Conservation (phyloP, 2,113 vertebrate species). For the Trogon melanurus region DNA sequence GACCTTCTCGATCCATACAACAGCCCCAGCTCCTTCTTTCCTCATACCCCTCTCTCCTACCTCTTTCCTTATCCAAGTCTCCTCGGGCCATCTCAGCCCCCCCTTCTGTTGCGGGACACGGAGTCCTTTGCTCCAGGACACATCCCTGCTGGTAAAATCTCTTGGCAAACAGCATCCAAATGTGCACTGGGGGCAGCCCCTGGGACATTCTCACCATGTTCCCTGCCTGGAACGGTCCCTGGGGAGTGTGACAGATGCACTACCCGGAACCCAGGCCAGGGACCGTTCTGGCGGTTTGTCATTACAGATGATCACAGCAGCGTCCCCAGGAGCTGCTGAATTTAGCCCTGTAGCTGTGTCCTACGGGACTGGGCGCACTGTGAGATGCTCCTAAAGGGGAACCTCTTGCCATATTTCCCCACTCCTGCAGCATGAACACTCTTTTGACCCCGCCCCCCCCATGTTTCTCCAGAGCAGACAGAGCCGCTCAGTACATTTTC, state of each 20-base stretch:
- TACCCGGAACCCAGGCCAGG: not conserved
- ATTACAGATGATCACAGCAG: not conserved
- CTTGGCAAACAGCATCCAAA: not conserved
- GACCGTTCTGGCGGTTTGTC: not conserved
- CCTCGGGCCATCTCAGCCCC: not conserved
- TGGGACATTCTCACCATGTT: not conserved
- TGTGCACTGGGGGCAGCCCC: not conserved
- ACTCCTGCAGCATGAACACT: fast-evolving
- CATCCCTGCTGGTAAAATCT: not conserved
- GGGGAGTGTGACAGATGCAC: fast-evolving
- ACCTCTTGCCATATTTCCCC: not conserved
- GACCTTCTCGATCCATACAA: not conserved
- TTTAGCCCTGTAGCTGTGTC: not conserved
- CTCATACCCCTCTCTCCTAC: not conserved
- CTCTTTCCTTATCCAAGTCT: not conserved
- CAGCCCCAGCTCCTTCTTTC: not conserved
- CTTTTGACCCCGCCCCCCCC: too few relatives aligned
- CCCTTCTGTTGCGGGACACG: not conserved
- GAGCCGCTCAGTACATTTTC: not conserved
- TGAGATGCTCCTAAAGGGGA: not conserved
- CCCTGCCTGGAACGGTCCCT: not conserved
- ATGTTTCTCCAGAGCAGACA: not conserved
- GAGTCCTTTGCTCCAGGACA: not conserved
- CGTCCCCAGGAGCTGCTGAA: not conserved
- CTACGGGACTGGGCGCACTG: fast-evolving